phyloP scores from a whole-genome alignment of 2,797 vertebrate species.

The Tokudaia muenninki region DNA sequence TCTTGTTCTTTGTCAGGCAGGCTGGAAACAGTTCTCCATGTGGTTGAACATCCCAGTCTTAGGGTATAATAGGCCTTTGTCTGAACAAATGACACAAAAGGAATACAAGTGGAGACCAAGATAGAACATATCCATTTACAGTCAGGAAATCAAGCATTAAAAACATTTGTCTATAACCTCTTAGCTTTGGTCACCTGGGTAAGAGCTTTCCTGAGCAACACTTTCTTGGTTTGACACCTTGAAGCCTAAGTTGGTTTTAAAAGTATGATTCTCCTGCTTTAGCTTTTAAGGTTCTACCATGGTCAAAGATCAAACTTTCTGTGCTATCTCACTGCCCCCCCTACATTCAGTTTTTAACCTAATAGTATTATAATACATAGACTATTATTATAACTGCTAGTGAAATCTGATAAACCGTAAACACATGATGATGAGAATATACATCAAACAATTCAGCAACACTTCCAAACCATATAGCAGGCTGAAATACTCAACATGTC shows the following conservation, averaged over 20 bases:
- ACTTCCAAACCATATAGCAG: not conserved
- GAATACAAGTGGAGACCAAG: not conserved
- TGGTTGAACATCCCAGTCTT: not conserved
- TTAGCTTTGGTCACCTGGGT: not conserved
- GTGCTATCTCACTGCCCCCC: not conserved
- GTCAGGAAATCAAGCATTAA: not conserved
- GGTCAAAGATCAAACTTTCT: not conserved
- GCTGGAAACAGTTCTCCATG: not conserved
- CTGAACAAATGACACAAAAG: not conserved
- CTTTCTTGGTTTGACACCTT: not conserved
- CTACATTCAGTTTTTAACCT: not conserved
- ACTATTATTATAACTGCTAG: not conserved
- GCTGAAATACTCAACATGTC: not conserved
- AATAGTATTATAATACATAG: not conserved
- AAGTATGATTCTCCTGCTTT: not conserved
- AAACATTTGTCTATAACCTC: not conserved
- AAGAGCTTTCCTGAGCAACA: not conserved
- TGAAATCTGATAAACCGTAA: not conserved
- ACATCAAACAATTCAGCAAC: not conserved
- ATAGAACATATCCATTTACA: not conserved
- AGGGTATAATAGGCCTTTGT: not conserved
- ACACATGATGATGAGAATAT: not conserved
- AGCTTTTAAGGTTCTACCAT: not conserved
- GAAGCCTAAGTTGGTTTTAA: too few species aligned
- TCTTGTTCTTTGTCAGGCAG: not conserved